Base-by-base conservation (phyloP, 2,113 vertebrate genomes). In the Sigmodon hispidus region DNA sequence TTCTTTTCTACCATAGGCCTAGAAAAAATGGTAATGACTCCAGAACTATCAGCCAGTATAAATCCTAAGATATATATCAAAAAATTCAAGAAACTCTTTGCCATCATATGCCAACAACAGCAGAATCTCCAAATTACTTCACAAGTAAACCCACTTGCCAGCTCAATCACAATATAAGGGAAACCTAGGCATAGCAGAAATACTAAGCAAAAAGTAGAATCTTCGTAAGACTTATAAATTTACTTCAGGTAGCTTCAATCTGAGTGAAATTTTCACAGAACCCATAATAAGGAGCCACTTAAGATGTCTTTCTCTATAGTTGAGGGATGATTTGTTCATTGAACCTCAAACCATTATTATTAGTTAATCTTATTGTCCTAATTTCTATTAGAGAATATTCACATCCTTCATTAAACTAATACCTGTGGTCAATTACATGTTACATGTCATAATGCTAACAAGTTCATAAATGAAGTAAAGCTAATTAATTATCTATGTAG, bases 81-180 rank as follows among this genome's bases (percentile, higher is more conserved):
- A 31, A 17, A 84, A 21, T 21, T 55, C 4, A 7, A 87, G 36
- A 76, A 19, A 21, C 19, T 87, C 26, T 31, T 63, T 76, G 26
- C 11, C 52, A 63, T 76, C 7, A 43, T 1, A 24, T 67, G 19
- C 26, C 34, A 75, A 63, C 2, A 29, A 7, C 34, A 65, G 8
- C 5, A 52, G 16, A 3, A 19, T 65, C 16, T 24, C 43, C 9
- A 2, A 48, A 12, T 6, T 72, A 34, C 13, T 43, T 36, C 10
- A 40, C 8, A 29, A 11, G 6, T 61, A 50, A 59, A 50, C 10
- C 22, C 34, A 50, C 10, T 5, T 21, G 4, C 11, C 17, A 55
- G 21, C 2, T 10, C 10, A 1, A 0, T 7, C 19, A 67, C 45
- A 31, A 31, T 29, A 48, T 45, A 34, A 10, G 5, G 2, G 3